Percentiles rank a stretch among this genome's conserved stretches.
Conservation (phyloP, 2,797 vertebrate genomes). For the Neomorphus geoffroyi region DNA sequence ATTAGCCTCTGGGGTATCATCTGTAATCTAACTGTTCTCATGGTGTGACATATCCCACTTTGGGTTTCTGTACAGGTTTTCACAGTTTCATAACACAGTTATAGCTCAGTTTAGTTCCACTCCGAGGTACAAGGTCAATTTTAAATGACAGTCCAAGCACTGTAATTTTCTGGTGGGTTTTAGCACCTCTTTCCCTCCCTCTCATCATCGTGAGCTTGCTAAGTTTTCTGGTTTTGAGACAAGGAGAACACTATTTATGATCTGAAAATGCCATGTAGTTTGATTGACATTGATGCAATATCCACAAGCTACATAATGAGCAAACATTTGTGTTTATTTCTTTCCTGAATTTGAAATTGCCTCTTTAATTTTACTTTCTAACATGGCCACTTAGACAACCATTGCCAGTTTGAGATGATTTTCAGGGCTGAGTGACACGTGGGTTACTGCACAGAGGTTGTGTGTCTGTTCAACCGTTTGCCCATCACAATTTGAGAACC, state of each 20-base stretch:
- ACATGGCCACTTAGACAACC: background rate
- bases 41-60: background rate
- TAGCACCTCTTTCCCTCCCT: background rate
- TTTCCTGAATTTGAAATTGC: background rate
- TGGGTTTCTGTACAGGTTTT: background rate
- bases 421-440: background rate
- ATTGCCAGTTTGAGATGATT: background rate
- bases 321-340: background rate
- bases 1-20: background rate
- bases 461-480: background rate
- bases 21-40: background rate
- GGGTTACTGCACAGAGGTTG: background rate
- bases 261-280: background rate
- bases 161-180: background rate
- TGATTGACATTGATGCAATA: background rate
- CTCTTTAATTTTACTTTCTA: background rate
- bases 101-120: background rate
- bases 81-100: background rate
- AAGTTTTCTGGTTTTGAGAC: background rate
- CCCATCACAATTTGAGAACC: background rate
- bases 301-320: background rate
- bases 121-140: background rate
- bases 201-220: background rate
- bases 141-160: background rate
- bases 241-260: background rate